A percentile compares a stretch with the other conserved stretches of the same genome.
phyloP scores from a whole-genome alignment of 53 echinoderm and acorn worm genomes.

The Echinometra lucunter region DNA sequence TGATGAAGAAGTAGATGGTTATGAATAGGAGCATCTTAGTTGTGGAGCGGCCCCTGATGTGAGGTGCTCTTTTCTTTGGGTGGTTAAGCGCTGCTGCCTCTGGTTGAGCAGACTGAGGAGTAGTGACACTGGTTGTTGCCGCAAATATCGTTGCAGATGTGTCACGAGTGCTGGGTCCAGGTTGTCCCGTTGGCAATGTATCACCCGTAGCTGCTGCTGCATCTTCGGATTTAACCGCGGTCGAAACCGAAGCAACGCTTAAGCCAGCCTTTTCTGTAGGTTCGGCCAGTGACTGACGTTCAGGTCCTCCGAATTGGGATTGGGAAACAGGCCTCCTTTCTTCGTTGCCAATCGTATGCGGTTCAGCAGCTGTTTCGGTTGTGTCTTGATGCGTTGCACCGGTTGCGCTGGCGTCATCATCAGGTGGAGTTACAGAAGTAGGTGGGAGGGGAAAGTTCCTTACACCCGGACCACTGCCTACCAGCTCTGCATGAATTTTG shows the following conservation, averaged over 20 bases:
- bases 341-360: neutral
- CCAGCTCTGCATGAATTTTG: neutral
- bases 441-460: neutral
- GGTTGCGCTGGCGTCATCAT: neutral
- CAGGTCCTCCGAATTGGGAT: neutral
- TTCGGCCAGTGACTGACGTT: too few species aligned
- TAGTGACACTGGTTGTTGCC: neutral
- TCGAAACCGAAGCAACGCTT: neutral
- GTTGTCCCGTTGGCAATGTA: neutral
- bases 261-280: neutral
- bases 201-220: neutral
- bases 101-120: neutral
- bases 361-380: neutral
- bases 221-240: neutral
- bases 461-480: neutral
- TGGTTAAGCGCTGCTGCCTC: neutral
- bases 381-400: neutral
- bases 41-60: slow-evolving; percentile 29
- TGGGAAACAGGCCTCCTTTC: neutral
- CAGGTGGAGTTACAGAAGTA: neutral
- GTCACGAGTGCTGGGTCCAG: neutral
- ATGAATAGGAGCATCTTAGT: slow-evolving; percentile 25
- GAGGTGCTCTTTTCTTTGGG: neutral
- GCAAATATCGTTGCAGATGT: neutral
- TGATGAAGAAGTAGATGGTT: slow-evolving; percentile 46